Conservation (phyloP, 2,113 vertebrate species). For the Alligator sinensis region DNA sequence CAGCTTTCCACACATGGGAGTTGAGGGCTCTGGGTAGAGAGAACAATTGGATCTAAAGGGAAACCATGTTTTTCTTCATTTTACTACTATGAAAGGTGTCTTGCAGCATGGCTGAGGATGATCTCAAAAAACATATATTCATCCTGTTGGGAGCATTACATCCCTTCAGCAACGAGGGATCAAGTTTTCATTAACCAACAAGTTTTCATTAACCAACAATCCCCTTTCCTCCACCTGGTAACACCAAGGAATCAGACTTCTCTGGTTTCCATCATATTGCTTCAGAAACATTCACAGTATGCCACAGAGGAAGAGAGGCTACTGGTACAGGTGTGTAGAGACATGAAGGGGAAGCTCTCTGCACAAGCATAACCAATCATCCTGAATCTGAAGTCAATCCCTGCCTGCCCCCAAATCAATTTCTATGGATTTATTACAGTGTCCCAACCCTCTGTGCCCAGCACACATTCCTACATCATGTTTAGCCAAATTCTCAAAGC, state of each 20-base stretch:
- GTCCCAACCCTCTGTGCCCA: background rate
- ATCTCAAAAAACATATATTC: background rate
- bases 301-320: background rate
- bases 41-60: background rate
- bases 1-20: background rate
- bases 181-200: background rate
- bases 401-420: background rate
- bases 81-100: background rate
- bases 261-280: background rate
- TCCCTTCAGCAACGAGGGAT: background rate
- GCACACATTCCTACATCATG: background rate
- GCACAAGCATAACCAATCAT: background rate
- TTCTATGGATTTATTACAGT: background rate
- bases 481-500: background rate
- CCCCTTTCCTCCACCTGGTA: background rate
- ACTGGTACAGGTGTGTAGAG: rapidly evolving
- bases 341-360: background rate
- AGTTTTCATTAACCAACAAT: background rate
- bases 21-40: background rate
- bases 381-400: too few species aligned
- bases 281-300: background rate
- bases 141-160: background rate
- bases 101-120: too few species aligned
- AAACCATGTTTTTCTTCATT: background rate
- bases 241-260: background rate